phyloP scores from a whole-genome alignment of 35 echinoderm and acorn worm genomes.

The Stichopus chloronotus region DNA sequence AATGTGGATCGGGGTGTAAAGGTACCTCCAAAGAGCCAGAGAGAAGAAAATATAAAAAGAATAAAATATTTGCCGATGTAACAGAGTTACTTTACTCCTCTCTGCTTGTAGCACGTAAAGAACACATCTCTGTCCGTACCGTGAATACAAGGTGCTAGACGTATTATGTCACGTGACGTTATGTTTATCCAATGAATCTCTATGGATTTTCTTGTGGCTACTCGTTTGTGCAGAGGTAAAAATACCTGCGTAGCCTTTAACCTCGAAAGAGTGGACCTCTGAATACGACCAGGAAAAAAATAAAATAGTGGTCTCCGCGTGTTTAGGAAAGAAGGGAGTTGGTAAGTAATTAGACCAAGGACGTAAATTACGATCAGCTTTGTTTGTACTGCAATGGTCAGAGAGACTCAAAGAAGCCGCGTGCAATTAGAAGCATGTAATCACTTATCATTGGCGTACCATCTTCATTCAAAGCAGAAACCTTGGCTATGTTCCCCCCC shows the following conservation, averaged over 20 bases:
- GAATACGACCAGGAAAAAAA: neutral
- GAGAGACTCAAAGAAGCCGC: slow-evolving; percentile 43
- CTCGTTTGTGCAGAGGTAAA: neutral
- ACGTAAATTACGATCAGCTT: slow-evolving; percentile 47
- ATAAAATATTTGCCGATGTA: neutral
- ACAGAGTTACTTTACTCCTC: neutral
- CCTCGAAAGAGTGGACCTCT: slow-evolving; percentile 39
- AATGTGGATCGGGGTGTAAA: neutral
- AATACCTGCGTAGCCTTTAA: slow-evolving; percentile 6
- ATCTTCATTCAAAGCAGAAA: neutral
- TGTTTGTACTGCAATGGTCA: slow-evolving; percentile 52
- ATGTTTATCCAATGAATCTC: slow-evolving; percentile 47
- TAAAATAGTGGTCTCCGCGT: slow-evolving; percentile 5
- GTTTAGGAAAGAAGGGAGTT: slow-evolving; percentile 31
- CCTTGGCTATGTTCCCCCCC: neutral
- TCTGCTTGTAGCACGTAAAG: no score
- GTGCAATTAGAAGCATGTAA: slow-evolving; percentile 44
- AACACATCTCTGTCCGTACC: slow-evolving; percentile 3
- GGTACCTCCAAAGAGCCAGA: neutral
- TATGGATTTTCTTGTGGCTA: neutral
- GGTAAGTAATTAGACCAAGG: slow-evolving; percentile 55
- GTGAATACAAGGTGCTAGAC: neutral
- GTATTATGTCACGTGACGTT: slow-evolving; percentile 8
- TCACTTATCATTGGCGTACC: slow-evolving; percentile 16
- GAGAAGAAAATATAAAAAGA: neutral